Evolutionary conservation across 2,888 invertebrate genomes (phyloP).

Genomic region (Machimus atricapillus): DNA sequence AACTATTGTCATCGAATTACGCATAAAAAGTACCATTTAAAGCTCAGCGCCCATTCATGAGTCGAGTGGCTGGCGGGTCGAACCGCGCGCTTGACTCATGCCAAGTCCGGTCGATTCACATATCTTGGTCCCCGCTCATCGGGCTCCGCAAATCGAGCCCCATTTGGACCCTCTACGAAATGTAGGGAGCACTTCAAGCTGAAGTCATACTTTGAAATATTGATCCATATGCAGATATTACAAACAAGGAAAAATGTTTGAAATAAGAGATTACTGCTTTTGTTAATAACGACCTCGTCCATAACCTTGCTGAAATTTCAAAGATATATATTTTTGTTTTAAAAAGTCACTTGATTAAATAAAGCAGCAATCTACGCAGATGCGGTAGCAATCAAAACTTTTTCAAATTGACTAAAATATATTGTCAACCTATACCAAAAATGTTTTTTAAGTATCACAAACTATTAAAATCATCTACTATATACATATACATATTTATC

Average conservation of each 20-base stretch:
- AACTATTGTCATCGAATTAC: constrained; percentile 49
- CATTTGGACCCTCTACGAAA: not conserved
- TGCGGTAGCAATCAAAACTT: too few species aligned
- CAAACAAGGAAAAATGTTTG: not conserved
- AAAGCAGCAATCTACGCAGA: too few species aligned
- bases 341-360: too few species aligned
- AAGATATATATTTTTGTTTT: too few species aligned
- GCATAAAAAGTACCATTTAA: constrained; percentile 44
- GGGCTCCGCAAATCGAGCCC: not conserved
- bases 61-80: not conserved
- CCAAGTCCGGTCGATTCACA: not conserved
- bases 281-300: too few species aligned
- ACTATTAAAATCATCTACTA: too few species aligned
- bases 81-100: constrained; percentile 15
- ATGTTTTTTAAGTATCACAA: too few species aligned
- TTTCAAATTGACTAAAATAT: too few species aligned
- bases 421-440: too few species aligned
- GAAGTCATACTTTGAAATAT: not conserved
- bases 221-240: not conserved
- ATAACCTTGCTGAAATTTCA: too few species aligned
- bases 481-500: too few species aligned
- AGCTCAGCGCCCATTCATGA: constrained; percentile 34
- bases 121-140: not conserved
- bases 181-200: not conserved
- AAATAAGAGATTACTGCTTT: too few species aligned